Evolutionary conservation across 2,113 vertebrate genomes (phyloP), one percentile per base, ranked within the genome.

Genomic region (Chaetodon trifascialis): DNA sequence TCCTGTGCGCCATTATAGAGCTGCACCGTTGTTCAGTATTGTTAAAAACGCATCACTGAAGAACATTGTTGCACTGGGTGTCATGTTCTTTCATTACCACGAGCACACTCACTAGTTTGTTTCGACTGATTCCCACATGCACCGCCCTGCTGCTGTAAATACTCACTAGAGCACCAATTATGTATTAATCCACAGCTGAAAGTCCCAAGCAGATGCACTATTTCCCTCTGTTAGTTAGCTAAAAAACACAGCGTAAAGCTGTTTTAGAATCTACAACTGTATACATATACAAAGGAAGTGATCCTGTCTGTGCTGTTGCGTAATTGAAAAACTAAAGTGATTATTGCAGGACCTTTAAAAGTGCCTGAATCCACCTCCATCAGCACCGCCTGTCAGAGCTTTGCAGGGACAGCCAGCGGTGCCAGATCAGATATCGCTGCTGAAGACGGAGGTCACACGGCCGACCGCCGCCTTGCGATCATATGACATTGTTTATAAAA

Each of bases 391-490:
- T 73, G 85, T 82, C 80, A 76, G 8, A 82, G 42, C 58, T 15
- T 23, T 21, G 36, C 51, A 60, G 69, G 47, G 66, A 25, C 49
- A 34, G 66, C 38, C 79, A 30, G 44, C 3, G 5, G 58, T 71
- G 75, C 73, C 83, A 73, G 79, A 80, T 88, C 76, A 86, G 64
- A 80, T 83, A n/a, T 2, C 16, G 1, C 63, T 2, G 34, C 70
- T 49, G 55, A 75, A 62, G 74, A 75, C 65, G 77, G 86, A 88
- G 85, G 85, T 86, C 76, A 55, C 44, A 16, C 49, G 19, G 80
- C 78, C 63, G 80, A 80, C 81, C 42, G 21, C 73, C 21, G 42
- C 75, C 56, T 25, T 15, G 51, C 73, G 19, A 38, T 68, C 77
- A 54, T 0, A 52, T 40, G 62, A 83, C 70, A 74, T 40, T 79